These are phyloP conservation scores for Pelodiscus sinensis DNA, from an alignment of 2,113 vertebrate species.

Conservation along the genomic window DNA sequence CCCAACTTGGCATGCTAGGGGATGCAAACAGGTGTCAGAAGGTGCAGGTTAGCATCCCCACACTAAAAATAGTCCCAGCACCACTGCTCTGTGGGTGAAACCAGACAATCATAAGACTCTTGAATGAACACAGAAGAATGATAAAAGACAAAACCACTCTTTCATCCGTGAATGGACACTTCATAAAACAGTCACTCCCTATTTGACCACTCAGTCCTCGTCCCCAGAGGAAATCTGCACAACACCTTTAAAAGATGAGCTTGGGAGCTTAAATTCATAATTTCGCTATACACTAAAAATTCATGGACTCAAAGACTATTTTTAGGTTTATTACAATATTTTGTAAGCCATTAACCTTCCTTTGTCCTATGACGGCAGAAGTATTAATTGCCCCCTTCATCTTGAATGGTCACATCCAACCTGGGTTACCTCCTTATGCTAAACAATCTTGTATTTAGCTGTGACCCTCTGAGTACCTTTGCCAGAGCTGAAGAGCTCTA, in stretches of 20 bases:
- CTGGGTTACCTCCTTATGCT: neutral
- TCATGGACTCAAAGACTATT: neutral
- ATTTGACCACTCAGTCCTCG: neutral
- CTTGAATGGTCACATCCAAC: neutral
- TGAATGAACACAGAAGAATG: neutral
- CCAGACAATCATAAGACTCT: neutral
- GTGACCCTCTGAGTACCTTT: neutral
- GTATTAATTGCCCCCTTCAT: neutral
- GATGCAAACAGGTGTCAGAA: too few species aligned
- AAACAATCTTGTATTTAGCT: neutral
- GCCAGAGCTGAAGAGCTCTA: neutral
- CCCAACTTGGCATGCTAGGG: too few species aligned
- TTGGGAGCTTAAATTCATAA: neutral
- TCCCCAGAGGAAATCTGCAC: neutral
- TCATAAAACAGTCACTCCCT: neutral
- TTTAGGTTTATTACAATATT: neutral
- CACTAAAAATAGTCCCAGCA: too few species aligned
- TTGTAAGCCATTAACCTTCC: neutral
- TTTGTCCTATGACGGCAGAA: neutral
- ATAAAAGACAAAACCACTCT: neutral
- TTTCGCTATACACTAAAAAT: neutral
- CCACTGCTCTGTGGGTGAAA: neutral
- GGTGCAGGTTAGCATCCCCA: too few species aligned
- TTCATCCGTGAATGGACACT: neutral
- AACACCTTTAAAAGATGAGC: neutral